Percentiles rank a stretch among this genome's conserved stretches.
These are phyloP conservation scores for Hormaphis cornu DNA, from an alignment of 1,140 invertebrate genomes.

Conservation along the genomic window DNA sequence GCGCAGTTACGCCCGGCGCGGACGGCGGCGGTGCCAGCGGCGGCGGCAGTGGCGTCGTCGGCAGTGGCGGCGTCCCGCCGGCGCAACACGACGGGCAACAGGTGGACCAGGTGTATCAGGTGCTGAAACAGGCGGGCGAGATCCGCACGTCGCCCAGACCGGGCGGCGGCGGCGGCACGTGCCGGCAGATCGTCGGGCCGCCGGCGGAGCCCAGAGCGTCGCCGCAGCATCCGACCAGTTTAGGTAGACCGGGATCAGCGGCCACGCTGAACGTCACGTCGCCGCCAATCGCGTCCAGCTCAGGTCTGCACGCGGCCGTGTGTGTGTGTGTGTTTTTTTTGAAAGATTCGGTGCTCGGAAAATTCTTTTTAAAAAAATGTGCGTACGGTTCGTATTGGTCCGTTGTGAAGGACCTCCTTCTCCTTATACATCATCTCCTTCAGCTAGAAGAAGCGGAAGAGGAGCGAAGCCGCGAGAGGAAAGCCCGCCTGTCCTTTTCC, in stretches of 20 bases:
- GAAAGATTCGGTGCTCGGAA: no score
- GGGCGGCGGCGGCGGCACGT: conserved; percentile 4
- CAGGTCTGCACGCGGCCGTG: conserved; percentile 40
- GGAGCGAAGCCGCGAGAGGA: no score
- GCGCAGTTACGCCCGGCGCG: conserved; percentile 3
- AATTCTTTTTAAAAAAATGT: no score
- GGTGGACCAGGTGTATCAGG: conserved; percentile 84
- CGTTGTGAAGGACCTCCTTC: no score
- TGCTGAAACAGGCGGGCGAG: conserved; percentile 84
- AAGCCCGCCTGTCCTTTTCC: no score
- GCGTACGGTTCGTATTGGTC: no score
- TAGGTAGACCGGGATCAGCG: conserved; percentile 31
- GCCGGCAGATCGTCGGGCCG: conserved; percentile 35
- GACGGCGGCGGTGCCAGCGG: background rate
- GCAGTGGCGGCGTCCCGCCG: conserved; percentile 4
- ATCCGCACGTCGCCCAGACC: conserved; percentile 47
- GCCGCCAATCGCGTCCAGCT: conserved; percentile 41
- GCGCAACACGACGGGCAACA: conserved; percentile 43
- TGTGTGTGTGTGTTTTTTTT: background rate
- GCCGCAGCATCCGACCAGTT: conserved; percentile 13
- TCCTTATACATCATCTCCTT: no score
- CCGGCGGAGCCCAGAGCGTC: conserved; percentile 6
- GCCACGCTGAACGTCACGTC: conserved; percentile 40
- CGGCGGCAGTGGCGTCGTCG: background rate
- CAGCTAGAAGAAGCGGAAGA: no score